These are phyloP conservation scores for Triops longicaudatus DNA, from an alignment of 1,140 invertebrate species.

Conservation along the genomic window DNA sequence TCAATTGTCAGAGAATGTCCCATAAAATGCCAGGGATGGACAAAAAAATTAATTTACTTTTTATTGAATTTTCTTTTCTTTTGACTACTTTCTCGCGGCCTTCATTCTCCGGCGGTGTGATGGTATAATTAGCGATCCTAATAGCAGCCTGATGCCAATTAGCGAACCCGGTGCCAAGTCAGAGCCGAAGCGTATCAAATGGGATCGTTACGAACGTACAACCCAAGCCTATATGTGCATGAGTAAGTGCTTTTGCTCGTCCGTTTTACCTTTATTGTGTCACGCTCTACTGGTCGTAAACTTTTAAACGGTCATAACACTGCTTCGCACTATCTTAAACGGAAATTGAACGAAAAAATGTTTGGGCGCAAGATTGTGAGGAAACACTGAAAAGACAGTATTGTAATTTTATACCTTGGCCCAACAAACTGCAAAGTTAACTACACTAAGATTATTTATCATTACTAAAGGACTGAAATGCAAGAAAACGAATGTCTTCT, in stretches of 20 bases:
- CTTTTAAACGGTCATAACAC: too few species aligned
- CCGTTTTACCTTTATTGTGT: not conserved
- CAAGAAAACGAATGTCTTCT: too few species aligned
- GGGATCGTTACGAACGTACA: slow-evolving; percentile 8
- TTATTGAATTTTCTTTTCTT: not conserved
- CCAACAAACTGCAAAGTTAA: too few species aligned
- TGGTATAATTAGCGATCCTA: not conserved
- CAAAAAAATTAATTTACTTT: not conserved
- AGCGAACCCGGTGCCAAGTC: not conserved
- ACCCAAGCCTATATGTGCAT: not conserved
- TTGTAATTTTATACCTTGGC: too few species aligned
- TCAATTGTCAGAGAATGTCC: not conserved
- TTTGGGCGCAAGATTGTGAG: too few species aligned
- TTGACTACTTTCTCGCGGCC: not conserved
- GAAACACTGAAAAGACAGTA: too few species aligned
- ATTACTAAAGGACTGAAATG: too few species aligned
- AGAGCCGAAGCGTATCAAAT: not conserved
- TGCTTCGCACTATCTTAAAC: too few species aligned
- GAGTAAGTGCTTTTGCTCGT: not conserved
- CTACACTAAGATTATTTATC: too few species aligned
- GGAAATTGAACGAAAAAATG: too few species aligned
- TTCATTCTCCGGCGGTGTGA: not conserved
- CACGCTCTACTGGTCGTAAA: too few species aligned
- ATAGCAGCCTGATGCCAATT: slow-evolving; percentile 11
- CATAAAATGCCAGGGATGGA: not conserved